These are phyloP conservation scores for Rhorus exstirpatorius DNA, from an alignment of 2,888 invertebrate species.

Conservation along the genomic window DNA sequence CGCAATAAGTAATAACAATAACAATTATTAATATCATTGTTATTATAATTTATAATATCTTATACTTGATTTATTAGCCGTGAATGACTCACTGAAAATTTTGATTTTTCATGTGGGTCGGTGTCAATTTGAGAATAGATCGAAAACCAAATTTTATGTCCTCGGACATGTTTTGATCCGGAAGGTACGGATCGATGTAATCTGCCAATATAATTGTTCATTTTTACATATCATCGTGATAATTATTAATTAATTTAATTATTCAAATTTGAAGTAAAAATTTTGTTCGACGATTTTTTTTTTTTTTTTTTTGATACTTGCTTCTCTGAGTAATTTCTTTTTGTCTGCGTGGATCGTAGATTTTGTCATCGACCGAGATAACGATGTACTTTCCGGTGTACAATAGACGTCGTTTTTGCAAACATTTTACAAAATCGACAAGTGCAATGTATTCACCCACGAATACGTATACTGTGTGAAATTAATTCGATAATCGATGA, in stretches of 20 bases:
- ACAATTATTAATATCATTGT: no score
- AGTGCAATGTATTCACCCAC: slow-evolving; percentile 95
- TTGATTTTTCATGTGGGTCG: slow-evolving; percentile 92
- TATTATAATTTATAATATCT: no score
- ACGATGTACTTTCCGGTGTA: slow-evolving; percentile 94
- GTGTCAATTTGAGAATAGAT: slow-evolving; percentile 93
- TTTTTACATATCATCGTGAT: background rate
- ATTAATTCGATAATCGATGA: background rate
- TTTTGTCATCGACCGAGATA: slow-evolving; percentile 95
- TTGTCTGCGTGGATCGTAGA: slow-evolving; percentile 90
- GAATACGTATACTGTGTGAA: slow-evolving; percentile 93
- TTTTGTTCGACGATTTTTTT: no score
- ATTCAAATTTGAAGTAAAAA: no score
- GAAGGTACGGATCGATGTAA: slow-evolving; percentile 90
- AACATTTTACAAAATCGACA: slow-evolving; percentile 93
- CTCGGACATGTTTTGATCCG: slow-evolving; percentile 87
- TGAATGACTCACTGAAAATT: slow-evolving; percentile 91
- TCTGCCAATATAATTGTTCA: slow-evolving; percentile 86
- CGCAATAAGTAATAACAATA: no score
- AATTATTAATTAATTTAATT: background rate
- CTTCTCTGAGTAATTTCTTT: slow-evolving; percentile 87
- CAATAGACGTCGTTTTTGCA: slow-evolving; percentile 92
- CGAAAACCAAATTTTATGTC: slow-evolving; percentile 90
- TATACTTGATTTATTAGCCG: no score
- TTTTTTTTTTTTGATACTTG: slow-evolving; percentile 30